A percentile compares a stretch with the other conserved stretches of the same genome.
Evolutionary conservation across 2,113 vertebrate genomes (phyloP).

Genomic region (Pteruthius melanotis): DNA sequence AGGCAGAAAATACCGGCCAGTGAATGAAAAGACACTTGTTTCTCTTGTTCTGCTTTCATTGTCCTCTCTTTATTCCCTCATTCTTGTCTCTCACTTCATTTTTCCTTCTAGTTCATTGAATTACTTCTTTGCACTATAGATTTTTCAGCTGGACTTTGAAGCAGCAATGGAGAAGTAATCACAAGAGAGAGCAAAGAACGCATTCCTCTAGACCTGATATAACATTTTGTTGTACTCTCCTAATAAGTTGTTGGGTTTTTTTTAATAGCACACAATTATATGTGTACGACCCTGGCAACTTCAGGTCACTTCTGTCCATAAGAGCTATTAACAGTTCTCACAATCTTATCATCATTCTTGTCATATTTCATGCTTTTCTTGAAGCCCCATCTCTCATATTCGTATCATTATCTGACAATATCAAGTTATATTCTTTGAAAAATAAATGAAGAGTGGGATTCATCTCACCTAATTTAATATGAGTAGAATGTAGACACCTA

Average conservation of each 20-base stretch:
- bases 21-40: background rate
- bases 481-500: constrained; percentile 2
- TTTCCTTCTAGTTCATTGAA: background rate
- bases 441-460: constrained; percentile 42
- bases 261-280: background rate
- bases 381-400: background rate
- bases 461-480: constrained; percentile 29
- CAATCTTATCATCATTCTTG: background rate
- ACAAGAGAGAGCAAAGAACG: background rate
- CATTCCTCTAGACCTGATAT: background rate
- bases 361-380: background rate
- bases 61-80: background rate
- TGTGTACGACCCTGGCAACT: background rate
- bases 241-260: background rate
- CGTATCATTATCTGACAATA: background rate
- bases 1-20: background rate
- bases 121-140: background rate
- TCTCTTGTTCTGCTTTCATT: background rate
- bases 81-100: background rate
- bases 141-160: background rate
- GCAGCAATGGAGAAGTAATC: background rate
- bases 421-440: constrained; percentile 6
- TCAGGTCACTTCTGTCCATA: background rate
- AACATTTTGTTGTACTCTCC: background rate
- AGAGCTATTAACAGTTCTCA: background rate